Percentiles rank a stretch among this genome's conserved stretches.
Conservation (phyloP, 1,140 invertebrate species). For the Stegodyphus dumicola region DNA sequence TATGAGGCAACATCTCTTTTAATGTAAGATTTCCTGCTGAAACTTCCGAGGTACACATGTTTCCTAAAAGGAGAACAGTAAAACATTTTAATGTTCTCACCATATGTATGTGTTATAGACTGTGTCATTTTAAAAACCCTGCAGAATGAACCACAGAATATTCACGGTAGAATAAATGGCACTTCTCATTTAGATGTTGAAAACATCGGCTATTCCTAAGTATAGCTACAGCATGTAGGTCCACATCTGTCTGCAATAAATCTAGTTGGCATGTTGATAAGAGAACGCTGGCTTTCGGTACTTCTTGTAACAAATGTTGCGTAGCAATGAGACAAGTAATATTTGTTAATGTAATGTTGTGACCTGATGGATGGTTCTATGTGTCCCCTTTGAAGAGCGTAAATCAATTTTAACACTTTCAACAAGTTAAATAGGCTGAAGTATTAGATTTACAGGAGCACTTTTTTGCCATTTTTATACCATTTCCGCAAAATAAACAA, state of each 20-base stretch:
- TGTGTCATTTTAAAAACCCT: neutral
- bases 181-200: slow-evolving; percentile 44
- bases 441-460: too few species aligned
- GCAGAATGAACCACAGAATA: neutral
- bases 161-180: slow-evolving; percentile 21
- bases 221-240: slow-evolving; percentile 24
- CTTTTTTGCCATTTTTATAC: too few species aligned
- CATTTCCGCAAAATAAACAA: too few species aligned
- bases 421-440: neutral
- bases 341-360: neutral
- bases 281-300: neutral
- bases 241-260: slow-evolving; percentile 39
- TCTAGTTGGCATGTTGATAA: slow-evolving; percentile 6
- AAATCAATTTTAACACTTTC: neutral
- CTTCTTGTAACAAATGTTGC: neutral
- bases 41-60: neutral
- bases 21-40: neutral
- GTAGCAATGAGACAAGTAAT: neutral
- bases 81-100: neutral
- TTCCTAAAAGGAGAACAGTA: neutral
- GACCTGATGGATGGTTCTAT: neutral
- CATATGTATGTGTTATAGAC: neutral
- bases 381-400: neutral
- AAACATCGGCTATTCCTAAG: slow-evolving; percentile 8
- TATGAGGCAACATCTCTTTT: too few species aligned